Evolutionary conservation across 2,113 vertebrate genomes (phyloP), one percentile per base, ranked within the genome.

Genomic region (Pituophis catenifer): DNA sequence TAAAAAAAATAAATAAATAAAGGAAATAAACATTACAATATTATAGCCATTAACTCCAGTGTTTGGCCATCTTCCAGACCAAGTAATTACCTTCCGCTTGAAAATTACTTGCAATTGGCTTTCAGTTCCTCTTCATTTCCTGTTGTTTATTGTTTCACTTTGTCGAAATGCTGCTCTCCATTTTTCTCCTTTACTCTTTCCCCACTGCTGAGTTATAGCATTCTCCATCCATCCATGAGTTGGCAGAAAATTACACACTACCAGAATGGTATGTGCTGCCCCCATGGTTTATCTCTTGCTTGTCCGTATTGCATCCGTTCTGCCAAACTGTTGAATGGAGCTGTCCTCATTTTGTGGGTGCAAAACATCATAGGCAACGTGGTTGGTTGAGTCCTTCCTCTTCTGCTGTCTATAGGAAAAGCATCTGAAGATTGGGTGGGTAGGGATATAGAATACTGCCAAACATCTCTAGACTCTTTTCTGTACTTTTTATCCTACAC

Each of bases 31-130:
- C 92, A 53, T 86, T 50, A 29, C 65, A 93, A 86, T 55, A 33
- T 89, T 65, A 65, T 81, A 65, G 58, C 89, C 81, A 26, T 88
- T 65, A 89, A 93, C 90, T 53, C 70, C 54, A 10, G n/a, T 91
- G 87, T 38, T 59, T 94, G 90, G 94, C 70, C 92, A 8, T 17
- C 21, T 65, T 93, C 92, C 87, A 94, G 65, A 62, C 29, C 65
- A 59, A 65, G 55, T 89, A 91, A 91, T 93, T 91, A 89, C 86
- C 38, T 89, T 91, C 70, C 12, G 87, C 90, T 87, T 91, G 86
- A 55, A 89, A 86, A 93, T 86, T 54, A 65, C 53, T 89, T 89
- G 75, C 87, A 89, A 57, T 91, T 85, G 54, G 48, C 57, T 86
- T 38, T 55, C 19, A 38, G 26, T 86, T 33, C 55, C 86, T 89